Conservation (phyloP, 2,888 invertebrate genomes). For the Itoplectis maculator region DNA sequence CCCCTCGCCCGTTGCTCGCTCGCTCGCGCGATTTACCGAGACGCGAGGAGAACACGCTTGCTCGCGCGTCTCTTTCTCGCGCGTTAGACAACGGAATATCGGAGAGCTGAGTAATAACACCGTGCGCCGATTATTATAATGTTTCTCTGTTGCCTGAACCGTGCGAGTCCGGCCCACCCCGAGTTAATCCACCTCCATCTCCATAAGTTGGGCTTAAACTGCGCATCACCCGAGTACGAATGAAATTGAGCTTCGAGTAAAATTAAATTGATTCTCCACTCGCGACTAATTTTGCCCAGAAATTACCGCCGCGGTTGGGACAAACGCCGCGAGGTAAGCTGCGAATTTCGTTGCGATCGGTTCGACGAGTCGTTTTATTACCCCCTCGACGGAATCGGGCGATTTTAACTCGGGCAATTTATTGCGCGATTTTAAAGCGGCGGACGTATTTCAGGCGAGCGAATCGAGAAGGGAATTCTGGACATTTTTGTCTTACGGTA, state of each 20-base stretch:
- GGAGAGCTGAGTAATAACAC: conserved; percentile 22
- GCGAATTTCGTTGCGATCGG: no score
- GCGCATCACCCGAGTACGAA: no score
- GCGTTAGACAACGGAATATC: conserved; percentile 23
- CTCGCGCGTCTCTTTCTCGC: conserved; percentile 8
- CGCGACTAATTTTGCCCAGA: conserved; percentile 55
- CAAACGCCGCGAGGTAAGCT: no score
- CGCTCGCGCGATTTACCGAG: conserved; percentile 26
- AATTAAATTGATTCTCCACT: neutral
- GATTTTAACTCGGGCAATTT: no score
- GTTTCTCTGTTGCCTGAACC: conserved; percentile 9
- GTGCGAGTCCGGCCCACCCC: neutral
- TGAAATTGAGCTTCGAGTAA: conserved; percentile 16
- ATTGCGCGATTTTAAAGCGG: no score
- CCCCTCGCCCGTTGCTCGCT: no score
- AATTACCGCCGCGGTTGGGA: no score
- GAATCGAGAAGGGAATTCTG: no score
- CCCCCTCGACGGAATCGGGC: no score
- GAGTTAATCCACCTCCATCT: conserved; percentile 7
- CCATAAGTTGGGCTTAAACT: neutral
- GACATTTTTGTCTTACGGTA: no score
- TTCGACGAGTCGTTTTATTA: no score
- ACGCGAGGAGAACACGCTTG: neutral
- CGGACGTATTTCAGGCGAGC: no score
- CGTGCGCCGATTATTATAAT: conserved; percentile 1